Conservation (phyloP, 2,888 invertebrate genomes). For the Plagodis dolabraria region DNA sequence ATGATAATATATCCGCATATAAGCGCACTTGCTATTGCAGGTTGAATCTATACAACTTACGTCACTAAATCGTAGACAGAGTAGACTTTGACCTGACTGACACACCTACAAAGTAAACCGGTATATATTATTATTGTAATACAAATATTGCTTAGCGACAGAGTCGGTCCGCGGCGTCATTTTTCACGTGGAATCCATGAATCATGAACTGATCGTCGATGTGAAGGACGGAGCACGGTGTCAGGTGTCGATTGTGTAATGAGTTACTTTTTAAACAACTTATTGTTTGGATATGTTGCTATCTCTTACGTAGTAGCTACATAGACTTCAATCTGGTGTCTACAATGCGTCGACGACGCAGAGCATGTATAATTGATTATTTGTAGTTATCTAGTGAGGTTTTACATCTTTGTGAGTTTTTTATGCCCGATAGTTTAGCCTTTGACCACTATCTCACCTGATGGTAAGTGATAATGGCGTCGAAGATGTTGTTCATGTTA, state of each 20-base stretch:
- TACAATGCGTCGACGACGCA: too few species aligned
- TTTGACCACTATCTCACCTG: too few species aligned
- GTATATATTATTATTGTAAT: background rate
- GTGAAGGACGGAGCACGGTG: conserved; percentile 1
- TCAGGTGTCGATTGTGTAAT: conserved; percentile 20
- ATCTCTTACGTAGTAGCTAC: background rate
- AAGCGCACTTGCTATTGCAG: too few species aligned
- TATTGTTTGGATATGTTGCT: conserved; percentile 6
- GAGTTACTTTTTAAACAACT: conserved; percentile 1
- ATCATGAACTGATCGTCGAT: background rate
- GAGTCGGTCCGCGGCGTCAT: background rate
- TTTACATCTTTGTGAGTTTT: too few species aligned
- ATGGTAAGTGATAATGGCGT: too few species aligned
- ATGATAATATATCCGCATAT: too few species aligned
- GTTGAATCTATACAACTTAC: background rate
- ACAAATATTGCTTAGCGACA: conserved; percentile 4
- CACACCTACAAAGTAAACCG: conserved; percentile 7
- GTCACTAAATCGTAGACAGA: background rate
- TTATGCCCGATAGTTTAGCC: too few species aligned
- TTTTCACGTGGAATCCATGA: conserved; percentile 13
- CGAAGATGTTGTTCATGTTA: too few species aligned
- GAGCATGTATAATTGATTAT: too few species aligned
- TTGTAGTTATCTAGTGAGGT: too few species aligned
- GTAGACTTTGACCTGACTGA: conserved; percentile 13
- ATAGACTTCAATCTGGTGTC: too few species aligned